A percentile compares a stretch with the other conserved stretches of the same genome.
phyloP scores from a whole-genome alignment of 2,888 invertebrate species.

The Oeneis ivallda region DNA sequence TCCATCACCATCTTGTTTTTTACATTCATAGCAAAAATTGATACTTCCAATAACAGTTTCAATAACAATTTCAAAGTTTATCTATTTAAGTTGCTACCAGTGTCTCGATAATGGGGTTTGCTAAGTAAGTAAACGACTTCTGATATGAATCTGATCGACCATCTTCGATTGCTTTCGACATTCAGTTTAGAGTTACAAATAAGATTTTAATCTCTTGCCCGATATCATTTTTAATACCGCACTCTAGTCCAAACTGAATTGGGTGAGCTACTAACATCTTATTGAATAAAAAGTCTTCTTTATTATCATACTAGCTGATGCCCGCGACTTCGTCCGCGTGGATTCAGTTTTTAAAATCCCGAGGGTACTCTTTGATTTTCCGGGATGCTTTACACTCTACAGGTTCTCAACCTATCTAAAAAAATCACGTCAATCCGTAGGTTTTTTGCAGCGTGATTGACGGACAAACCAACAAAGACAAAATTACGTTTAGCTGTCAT shows the following conservation, averaged over 20 bases:
- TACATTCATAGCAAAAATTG: too few species aligned
- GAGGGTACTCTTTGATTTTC: too few species aligned
- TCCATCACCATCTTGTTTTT: too few species aligned
- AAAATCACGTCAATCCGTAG: too few species aligned
- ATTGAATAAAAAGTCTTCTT: neutral
- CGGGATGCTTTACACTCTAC: too few species aligned
- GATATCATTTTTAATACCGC: conserved; percentile 33
- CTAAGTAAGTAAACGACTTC: conserved; percentile 39
- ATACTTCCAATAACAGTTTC: neutral
- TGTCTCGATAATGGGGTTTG: conserved; percentile 39
- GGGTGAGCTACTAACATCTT: neutral
- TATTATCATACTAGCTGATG: too few species aligned
- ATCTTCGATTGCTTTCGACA: conserved; percentile 36
- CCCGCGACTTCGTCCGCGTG: too few species aligned
- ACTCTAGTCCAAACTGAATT: conserved; percentile 21
- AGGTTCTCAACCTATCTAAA: too few species aligned
- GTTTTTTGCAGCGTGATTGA: too few species aligned
- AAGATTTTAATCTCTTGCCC: conserved; percentile 38
- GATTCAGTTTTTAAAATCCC: too few species aligned
- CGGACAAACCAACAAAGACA: too few species aligned
- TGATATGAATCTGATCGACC: conserved; percentile 36
- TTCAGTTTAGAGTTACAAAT: conserved; percentile 35
- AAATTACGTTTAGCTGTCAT: too few species aligned
- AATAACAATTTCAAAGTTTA: conserved; percentile 14
- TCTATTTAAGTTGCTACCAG: conserved; percentile 30